phyloP scores from a whole-genome alignment of 2,797 vertebrate species.

The Botia almorhae region DNA sequence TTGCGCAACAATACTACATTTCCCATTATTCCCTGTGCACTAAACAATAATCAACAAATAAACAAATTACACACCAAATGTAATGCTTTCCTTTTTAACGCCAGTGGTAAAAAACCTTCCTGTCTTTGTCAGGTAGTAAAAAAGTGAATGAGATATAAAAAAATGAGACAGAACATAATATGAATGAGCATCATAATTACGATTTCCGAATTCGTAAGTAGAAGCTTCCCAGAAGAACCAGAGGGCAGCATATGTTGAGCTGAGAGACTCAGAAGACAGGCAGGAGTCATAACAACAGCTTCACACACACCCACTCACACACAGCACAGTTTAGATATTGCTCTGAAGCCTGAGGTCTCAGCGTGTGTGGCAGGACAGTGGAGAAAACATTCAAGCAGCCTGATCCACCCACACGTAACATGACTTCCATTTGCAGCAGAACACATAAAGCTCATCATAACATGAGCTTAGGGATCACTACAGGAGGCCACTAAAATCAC shows the following conservation, averaged over 20 bases:
- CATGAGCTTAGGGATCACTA: slow-evolving; percentile 69
- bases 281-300: slow-evolving; percentile 38
- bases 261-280: slow-evolving; percentile 11
- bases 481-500: slow-evolving; percentile 65
- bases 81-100: not conserved
- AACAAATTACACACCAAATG: not conserved
- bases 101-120: not conserved
- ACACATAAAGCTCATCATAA: slow-evolving; percentile 77
- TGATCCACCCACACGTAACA: slow-evolving; percentile 65
- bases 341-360: slow-evolving; percentile 27
- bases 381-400: slow-evolving; percentile 65
- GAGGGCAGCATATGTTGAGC: slow-evolving; percentile 26
- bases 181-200: not conserved
- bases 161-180: not conserved
- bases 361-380: slow-evolving; percentile 50
- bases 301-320: not conserved
- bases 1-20: not conserved
- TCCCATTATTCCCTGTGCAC: not conserved
- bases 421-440: slow-evolving; percentile 76
- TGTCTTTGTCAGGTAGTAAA: not conserved
- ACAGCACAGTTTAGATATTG: slow-evolving; percentile 35
- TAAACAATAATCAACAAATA: not conserved
- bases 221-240: slow-evolving; percentile 3
- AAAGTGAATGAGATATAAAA: not conserved
- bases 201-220: not conserved